Base-by-base conservation (phyloP, 2,797 vertebrate species). In the Falco concolor region DNA sequence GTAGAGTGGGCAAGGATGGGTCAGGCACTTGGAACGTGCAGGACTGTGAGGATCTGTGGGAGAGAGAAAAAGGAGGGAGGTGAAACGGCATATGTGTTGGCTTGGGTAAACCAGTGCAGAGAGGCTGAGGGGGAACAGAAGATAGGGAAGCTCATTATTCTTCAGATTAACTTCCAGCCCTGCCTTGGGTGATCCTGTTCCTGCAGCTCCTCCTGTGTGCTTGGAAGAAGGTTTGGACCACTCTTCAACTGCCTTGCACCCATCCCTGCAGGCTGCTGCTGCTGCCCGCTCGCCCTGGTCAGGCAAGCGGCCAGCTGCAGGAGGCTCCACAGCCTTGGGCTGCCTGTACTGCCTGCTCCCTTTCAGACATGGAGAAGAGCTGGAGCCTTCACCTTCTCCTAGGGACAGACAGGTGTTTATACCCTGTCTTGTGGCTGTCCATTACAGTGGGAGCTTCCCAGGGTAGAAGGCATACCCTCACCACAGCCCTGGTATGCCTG, bases 401-500 rank as follows among this genome's bases (percentile, higher is more conserved):
- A 32, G 14, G 28, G 13, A 21, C 5, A 32, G 40, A 27, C 25
- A 28, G 1, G 1, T 17, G 8, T 16, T 68, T 30, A 3, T 30
- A 32, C 23, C 50, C 6, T 34, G 13, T 12, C 25, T 57, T 57
- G 47, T 56, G 47, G 22, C 21, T 73, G 42, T 30, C 18, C 23
- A 12, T 57, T 36, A 13, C 6, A 65, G 50, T 6, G 5, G 5
- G 42, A 78, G 27, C 21, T 85, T 85, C 42, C 45, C 3, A 2
- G 60, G 17, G n/a, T 27, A 59, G 61, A 54, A 64, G 30, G 52
- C 3, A 27, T 32, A 53, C 12, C 25, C 32, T 22, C 16, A 1
- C 12, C 3, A 5, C 6, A 0, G 1, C 4, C 6, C 6, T 9
- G 0, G 0, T 53, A 78, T 76, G 20, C 21, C n/a, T 61, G 28